These are phyloP conservation scores for Ennomos quercinarius DNA, from an alignment of 2,888 invertebrate species.

Conservation along the genomic window DNA sequence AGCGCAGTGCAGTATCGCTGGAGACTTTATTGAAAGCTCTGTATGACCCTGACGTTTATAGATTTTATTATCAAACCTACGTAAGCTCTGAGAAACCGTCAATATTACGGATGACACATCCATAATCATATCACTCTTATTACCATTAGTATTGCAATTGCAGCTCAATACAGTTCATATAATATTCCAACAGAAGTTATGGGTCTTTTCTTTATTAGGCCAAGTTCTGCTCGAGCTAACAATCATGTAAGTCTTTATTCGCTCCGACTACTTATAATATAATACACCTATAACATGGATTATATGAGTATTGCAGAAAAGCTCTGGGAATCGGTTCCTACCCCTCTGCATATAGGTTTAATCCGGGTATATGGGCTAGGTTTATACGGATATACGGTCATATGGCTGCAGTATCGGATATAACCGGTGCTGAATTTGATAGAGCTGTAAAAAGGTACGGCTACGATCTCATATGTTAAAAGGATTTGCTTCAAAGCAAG, in stretches of 20 bases:
- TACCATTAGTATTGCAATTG: no score
- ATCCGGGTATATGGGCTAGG: constrained; percentile 12
- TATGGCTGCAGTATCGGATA: constrained; percentile 6
- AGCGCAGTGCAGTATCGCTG: no score
- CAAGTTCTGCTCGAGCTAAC: background rate
- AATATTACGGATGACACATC: no score
- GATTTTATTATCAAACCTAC: no score
- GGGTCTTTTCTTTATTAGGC: no score
- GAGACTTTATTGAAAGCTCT: no score
- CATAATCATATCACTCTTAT: no score
- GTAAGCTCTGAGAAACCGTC: no score
- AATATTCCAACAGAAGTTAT: background rate
- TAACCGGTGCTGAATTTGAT: constrained; percentile 10
- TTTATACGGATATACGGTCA: constrained; percentile 1
- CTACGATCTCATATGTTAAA: constrained; percentile 9
- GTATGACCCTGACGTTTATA: no score
- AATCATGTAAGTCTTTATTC: constrained; percentile 1
- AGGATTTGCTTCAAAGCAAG: constrained; percentile 19
- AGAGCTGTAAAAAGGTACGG: constrained; percentile 12
- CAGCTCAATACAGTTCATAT: background rate
- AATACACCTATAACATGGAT: constrained; percentile 12
- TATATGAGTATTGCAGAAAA: constrained; percentile 10
- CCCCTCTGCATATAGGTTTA: constrained; percentile 8
- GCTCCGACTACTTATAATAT: constrained; percentile 1
- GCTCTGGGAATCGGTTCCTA: constrained; percentile 13